Evolutionary conservation across 2,888 invertebrate species (phyloP), one percentile per base, ranked within the genome.

Genomic region (Andrena haemorrhoa): DNA sequence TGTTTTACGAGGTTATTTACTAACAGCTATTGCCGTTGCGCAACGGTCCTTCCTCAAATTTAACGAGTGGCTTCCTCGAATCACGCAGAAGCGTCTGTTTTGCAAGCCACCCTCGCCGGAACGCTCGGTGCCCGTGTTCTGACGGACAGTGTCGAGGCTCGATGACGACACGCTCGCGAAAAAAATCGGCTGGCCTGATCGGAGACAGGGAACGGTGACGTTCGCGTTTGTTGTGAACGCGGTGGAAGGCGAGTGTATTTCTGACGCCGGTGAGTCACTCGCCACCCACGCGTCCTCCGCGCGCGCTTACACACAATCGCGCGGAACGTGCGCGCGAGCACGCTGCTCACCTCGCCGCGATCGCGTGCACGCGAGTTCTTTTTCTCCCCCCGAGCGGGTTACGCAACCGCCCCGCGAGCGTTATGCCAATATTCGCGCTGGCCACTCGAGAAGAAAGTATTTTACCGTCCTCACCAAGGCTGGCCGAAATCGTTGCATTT

Each of bases 181-280:
- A 41, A 41, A 86, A 82, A 84, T 77, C 82, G 58, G 56, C 64
- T 20, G 20, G 31, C 70, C n/a, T 26, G 26, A 60, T 74, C 65
- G 82, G 68, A 81, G 86, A 84, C 84, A 80, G 75, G 4, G 56
- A 35, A 7, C 84, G 88, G 81, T 89, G 90, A 90, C 88, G 90
- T 86, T 84, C 82, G 85, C 84, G 84, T 89, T 91, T 90, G 89
- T 90, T 90, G 90, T 91, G 90, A 87, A 90, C 89, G 90, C 88
- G 83, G 83, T 41, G 73, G 83, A 86, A 82, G 84, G 84, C 83
- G 75, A 83, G 49, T 84, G 86, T 92, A 92, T 92, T 92, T 92
- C 90, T 92, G 92, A 90, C 79, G 76, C 68, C 75, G 86, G 87
- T 92, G 92, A 92, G 86, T 92, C 92, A 92, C 84, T 75, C 79